A percentile compares a stretch with the other conserved stretches of the same genome.
Conservation (phyloP, 2,113 vertebrate species). For the Suncus etruscus region DNA sequence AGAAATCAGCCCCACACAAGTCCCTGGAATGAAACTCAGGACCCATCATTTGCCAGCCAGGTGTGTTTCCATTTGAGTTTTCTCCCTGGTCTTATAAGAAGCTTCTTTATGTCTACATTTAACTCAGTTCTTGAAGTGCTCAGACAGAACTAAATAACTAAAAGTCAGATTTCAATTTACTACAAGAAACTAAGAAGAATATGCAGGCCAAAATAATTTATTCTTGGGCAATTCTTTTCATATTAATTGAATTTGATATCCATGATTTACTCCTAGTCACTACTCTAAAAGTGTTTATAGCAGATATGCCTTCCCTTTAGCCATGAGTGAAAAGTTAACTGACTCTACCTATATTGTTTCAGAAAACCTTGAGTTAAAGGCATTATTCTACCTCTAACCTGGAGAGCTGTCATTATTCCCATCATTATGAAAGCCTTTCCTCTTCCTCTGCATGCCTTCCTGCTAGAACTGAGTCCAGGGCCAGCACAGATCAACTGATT, state of each 20-base stretch:
- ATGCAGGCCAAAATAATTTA: too few relatives aligned
- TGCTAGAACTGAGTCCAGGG: background rate
- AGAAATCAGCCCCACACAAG: too few relatives aligned
- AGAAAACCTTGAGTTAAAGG: background rate
- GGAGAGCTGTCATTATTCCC: background rate
- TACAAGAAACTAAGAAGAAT: background rate
- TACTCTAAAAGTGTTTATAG: background rate
- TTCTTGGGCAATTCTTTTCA: too few relatives aligned
- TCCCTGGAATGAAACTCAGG: too few relatives aligned
- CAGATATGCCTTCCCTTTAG: too few relatives aligned
- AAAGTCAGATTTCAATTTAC: conserved; percentile 24
- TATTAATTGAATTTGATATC: background rate
- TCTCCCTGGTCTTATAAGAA: too few relatives aligned
- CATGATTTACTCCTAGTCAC: background rate
- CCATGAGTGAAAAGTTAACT: background rate
- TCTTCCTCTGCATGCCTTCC: too few relatives aligned
- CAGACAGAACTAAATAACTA: background rate
- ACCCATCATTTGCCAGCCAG: too few relatives aligned
- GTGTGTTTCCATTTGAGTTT: too few relatives aligned
- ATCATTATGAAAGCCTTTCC: too few relatives aligned
- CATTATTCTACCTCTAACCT: background rate
- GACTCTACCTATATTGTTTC: background rate
- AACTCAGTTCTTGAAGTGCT: too few relatives aligned
- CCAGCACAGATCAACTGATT: background rate
- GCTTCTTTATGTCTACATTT: too few relatives aligned